These are phyloP conservation scores for Chorisops tibialis DNA, from an alignment of 2,888 invertebrate genomes.

Conservation along the genomic window DNA sequence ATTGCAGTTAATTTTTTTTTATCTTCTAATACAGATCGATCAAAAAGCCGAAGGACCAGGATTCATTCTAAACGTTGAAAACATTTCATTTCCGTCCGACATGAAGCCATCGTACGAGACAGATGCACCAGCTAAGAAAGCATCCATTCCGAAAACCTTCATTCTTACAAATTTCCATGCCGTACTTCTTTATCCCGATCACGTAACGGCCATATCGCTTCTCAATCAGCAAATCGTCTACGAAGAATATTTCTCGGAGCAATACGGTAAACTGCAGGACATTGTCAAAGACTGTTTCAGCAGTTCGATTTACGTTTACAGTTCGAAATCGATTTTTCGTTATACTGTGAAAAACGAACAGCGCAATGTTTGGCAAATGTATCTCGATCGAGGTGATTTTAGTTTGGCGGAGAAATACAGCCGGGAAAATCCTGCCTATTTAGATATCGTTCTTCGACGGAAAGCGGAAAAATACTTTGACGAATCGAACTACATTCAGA, in stretches of 20 bases:
- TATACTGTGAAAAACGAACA: conserved; percentile 83
- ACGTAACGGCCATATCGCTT: conserved; percentile 78
- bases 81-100: conserved; percentile 31
- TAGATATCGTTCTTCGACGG: conserved; percentile 80
- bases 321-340: conserved; percentile 78
- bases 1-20: too few relatives aligned
- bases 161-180: conserved; percentile 89
- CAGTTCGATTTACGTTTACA: conserved; percentile 81
- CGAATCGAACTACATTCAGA: conserved; percentile 72
- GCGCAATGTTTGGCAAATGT: conserved; percentile 84
- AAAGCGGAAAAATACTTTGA: conserved; percentile 85
- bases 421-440: conserved; percentile 71
- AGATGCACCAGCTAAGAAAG: conserved; percentile 36
- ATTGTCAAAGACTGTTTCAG: conserved; percentile 77
- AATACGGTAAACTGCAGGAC: conserved; percentile 69
- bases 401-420: conserved; percentile 84
- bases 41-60: conserved; percentile 34
- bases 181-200: conserved; percentile 76
- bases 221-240: conserved; percentile 82
- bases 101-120: conserved; percentile 32
- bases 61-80: conserved; percentile 32
- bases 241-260: conserved; percentile 79
- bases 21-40: conserved; percentile 31
- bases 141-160: conserved; percentile 65
- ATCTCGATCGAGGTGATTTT: conserved; percentile 80